A percentile compares a stretch with the other conserved stretches of the same genome.
Evolutionary conservation across 2,113 vertebrate genomes (phyloP).

Genomic region (Centropus bengalensis): DNA sequence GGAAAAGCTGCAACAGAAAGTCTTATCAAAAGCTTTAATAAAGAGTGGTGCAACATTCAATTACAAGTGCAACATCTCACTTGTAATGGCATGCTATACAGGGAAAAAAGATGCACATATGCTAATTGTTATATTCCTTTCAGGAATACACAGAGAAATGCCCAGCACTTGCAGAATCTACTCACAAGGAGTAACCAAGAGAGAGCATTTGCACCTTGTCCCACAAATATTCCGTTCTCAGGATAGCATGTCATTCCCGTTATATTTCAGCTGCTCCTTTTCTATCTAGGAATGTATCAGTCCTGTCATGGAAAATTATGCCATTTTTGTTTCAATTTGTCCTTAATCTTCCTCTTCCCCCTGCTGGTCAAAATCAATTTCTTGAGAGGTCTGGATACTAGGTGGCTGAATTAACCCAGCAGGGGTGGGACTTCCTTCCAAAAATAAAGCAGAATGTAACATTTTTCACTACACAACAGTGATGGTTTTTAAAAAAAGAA

Average conservation of each 20-base stretch:
- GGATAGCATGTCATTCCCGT: background rate
- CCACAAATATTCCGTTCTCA: background rate
- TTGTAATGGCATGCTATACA: background rate
- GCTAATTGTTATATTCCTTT: background rate
- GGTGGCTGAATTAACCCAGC: slow-evolving; percentile 18
- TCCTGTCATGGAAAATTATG: background rate
- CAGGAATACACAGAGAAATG: background rate
- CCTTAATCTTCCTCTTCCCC: background rate
- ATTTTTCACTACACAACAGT: background rate
- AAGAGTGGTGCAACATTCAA: background rate
- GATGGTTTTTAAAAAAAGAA: background rate
- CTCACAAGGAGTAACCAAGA: background rate
- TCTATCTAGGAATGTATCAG: background rate
- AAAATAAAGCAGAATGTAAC: background rate
- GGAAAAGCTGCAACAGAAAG: background rate
- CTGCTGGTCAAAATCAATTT: slow-evolving; percentile 42
- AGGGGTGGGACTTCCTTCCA: background rate
- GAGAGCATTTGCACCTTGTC: background rate
- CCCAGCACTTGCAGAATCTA: background rate
- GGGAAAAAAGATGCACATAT: background rate
- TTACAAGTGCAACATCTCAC: background rate
- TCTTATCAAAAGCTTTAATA: background rate
- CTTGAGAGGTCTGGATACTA: background rate
- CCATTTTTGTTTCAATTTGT: background rate
- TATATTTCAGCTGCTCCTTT: background rate